These are phyloP conservation scores for Sycobia sp. DNA, from an alignment of 1,140 invertebrate genomes.

Conservation along the genomic window DNA sequence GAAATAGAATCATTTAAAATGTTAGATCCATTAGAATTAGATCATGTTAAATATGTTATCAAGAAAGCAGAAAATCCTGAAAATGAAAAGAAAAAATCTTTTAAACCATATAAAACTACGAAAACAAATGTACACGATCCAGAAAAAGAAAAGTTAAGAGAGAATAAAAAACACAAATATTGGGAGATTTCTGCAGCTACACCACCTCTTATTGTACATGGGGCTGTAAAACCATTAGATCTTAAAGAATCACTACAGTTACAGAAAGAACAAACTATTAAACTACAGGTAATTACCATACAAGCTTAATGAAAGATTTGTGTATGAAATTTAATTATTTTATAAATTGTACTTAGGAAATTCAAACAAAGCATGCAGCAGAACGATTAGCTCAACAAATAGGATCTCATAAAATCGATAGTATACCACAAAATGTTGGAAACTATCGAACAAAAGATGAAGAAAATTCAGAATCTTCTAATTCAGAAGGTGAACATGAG, in stretches of 20 bases:
- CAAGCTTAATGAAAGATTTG: not conserved
- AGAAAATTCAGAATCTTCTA: constrained; percentile 39
- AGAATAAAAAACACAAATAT: constrained; percentile 65
- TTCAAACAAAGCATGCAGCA: constrained; percentile 60
- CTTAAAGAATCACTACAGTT: constrained; percentile 67
- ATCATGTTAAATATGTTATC: constrained; percentile 67
- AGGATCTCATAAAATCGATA: constrained; percentile 34
- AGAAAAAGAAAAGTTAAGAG: constrained; percentile 66
- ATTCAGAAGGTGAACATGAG: constrained; percentile 51
- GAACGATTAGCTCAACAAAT: constrained; percentile 54
- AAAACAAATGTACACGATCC: constrained; percentile 68
- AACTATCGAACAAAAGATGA: constrained; percentile 42
- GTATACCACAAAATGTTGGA: constrained; percentile 36
- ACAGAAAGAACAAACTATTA: constrained; percentile 59
- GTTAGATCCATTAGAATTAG: constrained; percentile 36
- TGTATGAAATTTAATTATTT: constrained; percentile 23
- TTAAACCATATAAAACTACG: constrained; percentile 71
- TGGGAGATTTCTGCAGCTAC: constrained; percentile 76
- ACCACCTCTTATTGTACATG: constrained; percentile 62
- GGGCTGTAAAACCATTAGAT: constrained; percentile 62
- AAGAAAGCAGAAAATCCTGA: constrained; percentile 62
- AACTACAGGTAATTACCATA: constrained; percentile 50
- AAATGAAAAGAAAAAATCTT: constrained; percentile 52
- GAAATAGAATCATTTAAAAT: constrained; percentile 61
- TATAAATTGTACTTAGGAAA: constrained; percentile 45